Conservation (phyloP, 1,140 invertebrate genomes). For the Anastrepha obliqua region DNA sequence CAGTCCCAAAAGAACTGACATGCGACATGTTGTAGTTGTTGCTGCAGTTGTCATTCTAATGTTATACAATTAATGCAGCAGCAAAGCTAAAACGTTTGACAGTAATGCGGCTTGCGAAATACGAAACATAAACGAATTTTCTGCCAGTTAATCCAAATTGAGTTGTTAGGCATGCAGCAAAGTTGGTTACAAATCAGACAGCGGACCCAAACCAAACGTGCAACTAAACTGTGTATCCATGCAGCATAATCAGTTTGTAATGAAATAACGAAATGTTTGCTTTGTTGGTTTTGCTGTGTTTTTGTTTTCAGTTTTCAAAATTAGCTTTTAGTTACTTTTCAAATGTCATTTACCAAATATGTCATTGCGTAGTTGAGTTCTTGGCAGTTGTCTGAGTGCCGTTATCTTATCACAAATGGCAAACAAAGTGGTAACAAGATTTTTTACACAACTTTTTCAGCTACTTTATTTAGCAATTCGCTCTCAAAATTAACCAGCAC, state of each 20-base stretch:
- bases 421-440: slow-evolving; percentile 27
- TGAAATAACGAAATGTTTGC: too few relatives aligned
- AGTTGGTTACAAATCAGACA: neutral
- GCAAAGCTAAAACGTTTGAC: neutral
- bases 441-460: slow-evolving; percentile 19
- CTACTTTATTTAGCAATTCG: slow-evolving; percentile 54
- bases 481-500: slow-evolving; percentile 1
- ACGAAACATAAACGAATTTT: slow-evolving; percentile 19
- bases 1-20: neutral
- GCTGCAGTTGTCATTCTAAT: neutral
- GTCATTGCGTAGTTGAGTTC: neutral
- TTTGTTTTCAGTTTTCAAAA: neutral
- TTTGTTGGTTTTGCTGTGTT: too few relatives aligned
- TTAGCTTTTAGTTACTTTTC: neutral
- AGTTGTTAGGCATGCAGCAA: neutral
- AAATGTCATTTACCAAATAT: slow-evolving; percentile 24
- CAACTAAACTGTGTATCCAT: too few relatives aligned
- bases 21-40: neutral
- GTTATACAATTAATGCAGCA: neutral
- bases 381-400: neutral
- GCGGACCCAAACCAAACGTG: too few relatives aligned
- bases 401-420: slow-evolving; percentile 41
- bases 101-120: slow-evolving; percentile 8
- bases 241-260: neutral
- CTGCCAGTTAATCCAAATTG: neutral